Percentiles rank a stretch among this genome's conserved stretches.
These are phyloP conservation scores for Eptesicus fuscus DNA, from an alignment of 2,113 vertebrate species.

Conservation along the genomic window DNA sequence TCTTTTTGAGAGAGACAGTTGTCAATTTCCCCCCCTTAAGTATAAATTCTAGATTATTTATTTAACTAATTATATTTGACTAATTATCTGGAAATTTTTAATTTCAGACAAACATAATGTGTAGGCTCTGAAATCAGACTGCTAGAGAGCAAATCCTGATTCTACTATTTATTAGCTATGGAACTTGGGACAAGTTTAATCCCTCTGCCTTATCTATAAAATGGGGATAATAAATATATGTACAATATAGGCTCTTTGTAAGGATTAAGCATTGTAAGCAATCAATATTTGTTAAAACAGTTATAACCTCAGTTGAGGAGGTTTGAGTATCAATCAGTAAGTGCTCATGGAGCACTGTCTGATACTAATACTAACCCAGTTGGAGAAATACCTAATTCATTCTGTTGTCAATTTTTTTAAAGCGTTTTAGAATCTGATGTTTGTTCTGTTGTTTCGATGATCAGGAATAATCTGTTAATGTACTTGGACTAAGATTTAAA, in stretches of 20 bases:
- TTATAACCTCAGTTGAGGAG: neutral
- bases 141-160: neutral
- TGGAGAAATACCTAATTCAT: neutral
- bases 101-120: slow-evolving; percentile 21
- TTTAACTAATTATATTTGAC: neutral
- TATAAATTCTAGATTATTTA: slow-evolving; percentile 36
- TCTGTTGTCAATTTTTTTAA: neutral
- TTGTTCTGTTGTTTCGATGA: neutral
- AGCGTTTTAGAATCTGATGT: slow-evolving; percentile 17
- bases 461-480: neutral
- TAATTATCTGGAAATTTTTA: neutral
- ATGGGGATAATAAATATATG: neutral
- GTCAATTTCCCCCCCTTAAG: neutral
- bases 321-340: neutral
- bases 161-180: neutral
- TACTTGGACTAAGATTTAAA: slow-evolving; percentile 22
- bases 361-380: neutral
- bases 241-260: neutral
- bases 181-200: neutral
- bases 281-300: neutral
- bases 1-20: neutral
- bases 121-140: neutral
- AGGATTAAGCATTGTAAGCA: neutral
- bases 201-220: slow-evolving; percentile 11
- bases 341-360: neutral